Evolutionary conservation across 1,140 invertebrate genomes (phyloP).

Genomic region (Samia ricini): DNA sequence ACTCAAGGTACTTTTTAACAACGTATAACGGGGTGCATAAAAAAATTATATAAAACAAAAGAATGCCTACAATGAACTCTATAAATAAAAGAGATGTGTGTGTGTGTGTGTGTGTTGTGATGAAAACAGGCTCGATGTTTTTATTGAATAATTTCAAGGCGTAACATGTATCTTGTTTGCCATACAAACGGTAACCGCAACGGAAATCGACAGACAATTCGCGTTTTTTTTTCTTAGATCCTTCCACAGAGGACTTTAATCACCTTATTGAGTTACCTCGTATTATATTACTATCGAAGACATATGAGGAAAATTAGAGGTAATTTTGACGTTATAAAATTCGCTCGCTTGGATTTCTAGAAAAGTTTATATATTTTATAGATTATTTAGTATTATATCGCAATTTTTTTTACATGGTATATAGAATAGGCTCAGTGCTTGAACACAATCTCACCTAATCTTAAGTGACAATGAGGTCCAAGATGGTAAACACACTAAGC

Average conservation of each 20-base stretch:
- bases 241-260: slow-evolving; percentile 32
- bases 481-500: too few relatives aligned
- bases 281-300: background rate
- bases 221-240: slow-evolving; percentile 33
- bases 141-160: background rate
- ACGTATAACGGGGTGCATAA: too few relatives aligned
- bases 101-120: too few relatives aligned
- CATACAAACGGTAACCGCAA: slow-evolving; percentile 35
- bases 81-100: background rate
- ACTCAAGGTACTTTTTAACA: too few relatives aligned
- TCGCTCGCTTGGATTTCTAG: too few relatives aligned
- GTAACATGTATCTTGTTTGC: background rate
- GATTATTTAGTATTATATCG: too few relatives aligned
- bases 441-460: too few relatives aligned
- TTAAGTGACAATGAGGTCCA: too few relatives aligned
- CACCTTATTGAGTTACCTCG: slow-evolving; percentile 16
- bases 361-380: too few relatives aligned
- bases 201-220: slow-evolving; percentile 46
- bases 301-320: background rate
- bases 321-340: background rate
- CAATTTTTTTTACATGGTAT: too few relatives aligned
- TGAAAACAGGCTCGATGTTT: background rate
- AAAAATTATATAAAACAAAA: too few relatives aligned
- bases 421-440: too few relatives aligned
- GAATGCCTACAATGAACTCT: background rate